phyloP scores from a whole-genome alignment of 1,140 invertebrate genomes.

The Coptotermes formosanus region DNA sequence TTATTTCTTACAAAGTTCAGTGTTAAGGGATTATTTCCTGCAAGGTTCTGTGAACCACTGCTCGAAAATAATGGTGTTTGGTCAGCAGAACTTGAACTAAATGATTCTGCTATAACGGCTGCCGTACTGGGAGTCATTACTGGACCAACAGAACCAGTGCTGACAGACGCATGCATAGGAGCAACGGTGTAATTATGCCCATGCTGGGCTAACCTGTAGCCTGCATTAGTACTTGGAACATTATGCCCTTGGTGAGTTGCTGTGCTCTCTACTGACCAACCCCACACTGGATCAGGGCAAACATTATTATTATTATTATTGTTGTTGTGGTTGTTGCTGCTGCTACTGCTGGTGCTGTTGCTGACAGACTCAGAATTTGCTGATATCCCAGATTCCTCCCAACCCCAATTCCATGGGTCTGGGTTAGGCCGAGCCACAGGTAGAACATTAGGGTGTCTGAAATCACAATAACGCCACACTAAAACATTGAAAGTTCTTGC shows the following conservation, averaged over 20 bases:
- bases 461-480: neutral
- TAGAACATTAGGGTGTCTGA: neutral
- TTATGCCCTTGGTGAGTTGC: conserved; percentile 8
- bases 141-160: neutral
- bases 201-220: neutral
- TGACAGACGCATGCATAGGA: neutral
- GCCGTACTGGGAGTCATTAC: neutral
- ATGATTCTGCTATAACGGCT: conserved; percentile 1
- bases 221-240: conserved; percentile 24
- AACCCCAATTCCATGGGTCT: conserved; percentile 38
- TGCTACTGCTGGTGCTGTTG: neutral
- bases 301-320: conserved; percentile 22
- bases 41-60: neutral
- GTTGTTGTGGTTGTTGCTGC: neutral
- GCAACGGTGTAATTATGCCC: neutral
- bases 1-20: neutral
- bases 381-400: conserved; percentile 32
- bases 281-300: conserved; percentile 34
- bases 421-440: neutral
- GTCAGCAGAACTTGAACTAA: neutral
- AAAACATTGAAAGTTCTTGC: too few species aligned
- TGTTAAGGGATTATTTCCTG: neutral
- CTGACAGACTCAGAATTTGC: conserved; percentile 23
- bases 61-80: neutral
- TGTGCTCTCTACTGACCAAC: conserved; percentile 29